Evolutionary conservation across 2,113 vertebrate species (phyloP).

Genomic region (Microtus montanus): DNA sequence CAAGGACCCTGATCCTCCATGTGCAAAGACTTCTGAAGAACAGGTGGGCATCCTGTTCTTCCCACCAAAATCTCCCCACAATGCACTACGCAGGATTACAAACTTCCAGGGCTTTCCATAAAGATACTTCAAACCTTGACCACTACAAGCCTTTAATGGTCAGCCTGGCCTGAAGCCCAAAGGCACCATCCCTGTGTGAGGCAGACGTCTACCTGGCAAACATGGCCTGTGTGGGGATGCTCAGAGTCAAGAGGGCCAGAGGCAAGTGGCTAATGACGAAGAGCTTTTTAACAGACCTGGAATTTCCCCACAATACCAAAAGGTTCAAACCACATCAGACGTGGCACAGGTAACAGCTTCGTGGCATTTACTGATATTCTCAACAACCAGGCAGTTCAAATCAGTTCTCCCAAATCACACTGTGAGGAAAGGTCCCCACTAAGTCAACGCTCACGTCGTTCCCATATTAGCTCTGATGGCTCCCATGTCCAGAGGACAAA

Average conservation of each 20-base stretch:
- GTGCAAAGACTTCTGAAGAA: not conserved
- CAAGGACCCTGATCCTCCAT: not conserved
- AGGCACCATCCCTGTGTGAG: not conserved
- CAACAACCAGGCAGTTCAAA: not conserved
- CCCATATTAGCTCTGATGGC: not conserved
- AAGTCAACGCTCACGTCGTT: not conserved
- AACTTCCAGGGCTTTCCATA: not conserved
- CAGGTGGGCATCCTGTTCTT: not conserved
- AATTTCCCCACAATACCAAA: not conserved
- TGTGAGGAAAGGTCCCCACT: not conserved
- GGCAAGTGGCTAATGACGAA: not conserved
- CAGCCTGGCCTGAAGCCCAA: not conserved
- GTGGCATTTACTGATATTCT: not conserved
- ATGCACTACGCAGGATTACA: not conserved
- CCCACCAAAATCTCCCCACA: not conserved
- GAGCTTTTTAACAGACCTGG: not conserved
- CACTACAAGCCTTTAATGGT: not conserved
- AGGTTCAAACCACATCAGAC: not conserved
- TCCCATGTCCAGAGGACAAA: not conserved
- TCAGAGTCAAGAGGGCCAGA: not conserved
- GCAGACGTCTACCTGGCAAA: not conserved
- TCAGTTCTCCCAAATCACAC: not conserved
- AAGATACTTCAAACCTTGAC: not conserved
- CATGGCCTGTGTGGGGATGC: not conserved
- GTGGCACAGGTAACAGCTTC: not conserved